Base-by-base conservation (phyloP, 2,797 vertebrate genomes). In the Alcedo quadribrachys region DNA sequence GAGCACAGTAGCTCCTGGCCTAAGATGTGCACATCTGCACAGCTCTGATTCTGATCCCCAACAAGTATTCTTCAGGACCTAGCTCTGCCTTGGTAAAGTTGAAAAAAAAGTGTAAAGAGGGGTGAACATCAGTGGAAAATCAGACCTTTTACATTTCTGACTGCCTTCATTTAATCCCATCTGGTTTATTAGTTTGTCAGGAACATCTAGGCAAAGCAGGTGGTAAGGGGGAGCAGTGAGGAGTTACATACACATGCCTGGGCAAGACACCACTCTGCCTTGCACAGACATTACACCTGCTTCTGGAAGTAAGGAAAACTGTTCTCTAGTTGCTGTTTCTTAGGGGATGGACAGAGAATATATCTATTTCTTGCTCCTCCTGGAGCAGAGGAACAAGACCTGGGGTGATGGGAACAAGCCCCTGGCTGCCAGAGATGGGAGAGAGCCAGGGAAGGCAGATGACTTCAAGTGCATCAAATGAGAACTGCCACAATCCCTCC, bases 101-200 rank as follows among this genome's bases (percentile, higher is more conserved):
- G 42, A 4, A 85, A 63, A 65, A 62, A 76, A 50, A 45, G 27
- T 69, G 46, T 77, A 57, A 80, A 77, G 70, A 91, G 15, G 68
- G 30, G 17, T 43, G 81, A 91, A 30, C 65, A 91, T 82, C 67
- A 46, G 63, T 90, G 92, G 78, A 84, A 92, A 45, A 74, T 15
- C 63, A 84, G 67, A 43, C 60, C n/a, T 89, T 89, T 63, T 63
- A 17, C 28, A 14, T 77, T 92, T 82, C 88, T 92, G 80, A 70
- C 87, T 95, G 65, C 71, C 85, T 55, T 80, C 71, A 80, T 55
- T 89, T 87, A 92, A 48, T 37, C 57, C 42, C 6, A 3, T 48
- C 61, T 68, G 58, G 35, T 93, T 88, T 86, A 92, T 75, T 82
- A 78, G 83, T 92, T 91, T 91, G 33, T 88, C 25, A 67, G 54